phyloP scores from a whole-genome alignment of 2,113 vertebrate genomes.

The Apus apus region DNA sequence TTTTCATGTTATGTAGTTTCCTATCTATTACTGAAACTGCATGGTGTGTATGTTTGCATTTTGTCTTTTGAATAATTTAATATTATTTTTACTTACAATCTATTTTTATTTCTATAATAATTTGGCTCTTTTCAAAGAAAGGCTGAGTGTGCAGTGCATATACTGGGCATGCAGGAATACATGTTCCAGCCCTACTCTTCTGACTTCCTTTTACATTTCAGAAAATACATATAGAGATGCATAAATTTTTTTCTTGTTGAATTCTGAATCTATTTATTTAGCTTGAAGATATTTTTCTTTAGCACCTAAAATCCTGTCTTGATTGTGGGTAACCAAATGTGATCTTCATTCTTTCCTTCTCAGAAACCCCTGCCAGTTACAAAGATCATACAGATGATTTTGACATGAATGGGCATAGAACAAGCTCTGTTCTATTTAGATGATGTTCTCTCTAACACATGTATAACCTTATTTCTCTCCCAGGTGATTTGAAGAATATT shows the following conservation, averaged over 20 bases:
- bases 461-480: neutral
- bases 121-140: neutral
- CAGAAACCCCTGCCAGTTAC: neutral
- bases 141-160: neutral
- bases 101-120: neutral
- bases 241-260: neutral
- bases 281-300: neutral
- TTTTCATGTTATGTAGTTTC: neutral
- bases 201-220: neutral
- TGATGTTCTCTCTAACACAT: neutral
- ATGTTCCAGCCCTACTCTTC: neutral
- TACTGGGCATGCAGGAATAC: neutral
- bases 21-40: neutral
- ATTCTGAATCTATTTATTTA: neutral
- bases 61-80: neutral
- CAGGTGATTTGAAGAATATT: neutral
- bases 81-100: neutral
- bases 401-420: neutral
- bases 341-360: neutral
- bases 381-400: neutral
- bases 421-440: neutral
- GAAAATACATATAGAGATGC: neutral
- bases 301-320: neutral
- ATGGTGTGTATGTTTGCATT: neutral
- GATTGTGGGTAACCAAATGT: neutral